Conservation (phyloP, 2,797 vertebrate genomes). For the Propithecus deckenii region DNA sequence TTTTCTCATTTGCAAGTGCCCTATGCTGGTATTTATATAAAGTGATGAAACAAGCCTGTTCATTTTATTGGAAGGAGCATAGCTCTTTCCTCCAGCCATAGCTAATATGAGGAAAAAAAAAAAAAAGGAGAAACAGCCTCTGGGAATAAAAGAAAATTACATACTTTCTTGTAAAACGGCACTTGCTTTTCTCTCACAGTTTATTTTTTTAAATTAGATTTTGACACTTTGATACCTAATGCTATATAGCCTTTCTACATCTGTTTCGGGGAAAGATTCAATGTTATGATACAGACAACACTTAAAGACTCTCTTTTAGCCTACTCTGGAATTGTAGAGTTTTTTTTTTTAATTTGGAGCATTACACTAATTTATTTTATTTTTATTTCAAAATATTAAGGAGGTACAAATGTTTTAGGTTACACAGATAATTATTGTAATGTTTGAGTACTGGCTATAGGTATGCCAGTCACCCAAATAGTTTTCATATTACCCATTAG, state of each 20-base stretch:
- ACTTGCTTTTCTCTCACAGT: slow-evolving; percentile 25
- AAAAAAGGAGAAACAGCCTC: background rate
- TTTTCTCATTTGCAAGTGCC: slow-evolving; percentile 57
- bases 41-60: slow-evolving; percentile 42
- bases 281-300: background rate
- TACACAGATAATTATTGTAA: too few relatives aligned
- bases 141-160: background rate
- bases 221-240: slow-evolving; percentile 44
- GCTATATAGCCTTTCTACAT: background rate
- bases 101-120: slow-evolving; percentile 47
- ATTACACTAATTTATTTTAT: too few relatives aligned
- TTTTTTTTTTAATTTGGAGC: too few relatives aligned
- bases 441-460: too few relatives aligned
- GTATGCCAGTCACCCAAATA: too few relatives aligned
- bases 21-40: background rate
- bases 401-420: too few relatives aligned
- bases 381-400: background rate
- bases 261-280: background rate
- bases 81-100: background rate
- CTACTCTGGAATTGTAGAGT: background rate
- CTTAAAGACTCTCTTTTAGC: background rate
- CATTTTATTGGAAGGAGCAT: slow-evolving; percentile 37
- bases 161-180: background rate
- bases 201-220: slow-evolving; percentile 35
- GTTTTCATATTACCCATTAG: too few relatives aligned